Base-by-base conservation (phyloP, 1,140 invertebrate species). In the Octopus bimaculoides region DNA sequence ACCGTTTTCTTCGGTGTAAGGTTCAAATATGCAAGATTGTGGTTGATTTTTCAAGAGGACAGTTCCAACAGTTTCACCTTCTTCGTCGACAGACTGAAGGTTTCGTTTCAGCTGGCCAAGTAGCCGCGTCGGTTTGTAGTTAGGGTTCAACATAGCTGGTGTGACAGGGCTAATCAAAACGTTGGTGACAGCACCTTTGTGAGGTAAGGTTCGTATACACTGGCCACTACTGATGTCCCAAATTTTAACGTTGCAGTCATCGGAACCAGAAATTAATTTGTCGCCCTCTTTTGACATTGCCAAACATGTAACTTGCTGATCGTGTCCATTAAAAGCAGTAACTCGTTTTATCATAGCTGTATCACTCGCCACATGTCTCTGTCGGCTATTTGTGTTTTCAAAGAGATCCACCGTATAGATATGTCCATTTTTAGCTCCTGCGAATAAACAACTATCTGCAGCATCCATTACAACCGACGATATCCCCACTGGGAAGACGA, bases 151-250 rank as follows among this genome's bases (percentile, higher is more conserved):
- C 66, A 71, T 71, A 6, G 66, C 7, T 10, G 66, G 66, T 71
- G 66, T 14, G 8, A 12, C 6, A 20, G 17, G 17, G 26, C 5
- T 12, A 71, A 71, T 71, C 17, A 17, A 6, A 12, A 71, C 66
- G 14, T 71, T 71, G 6, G 66, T 71, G 26, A 71, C 66, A 17
- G 66, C 17, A n/a, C n/a, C 74, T 41, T 94, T 95, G 82, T 95
- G 93, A 41, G 90, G 88, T 52, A 97, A 90, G 12, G 91, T 93
- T 81, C 93, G 92, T 12, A 95, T 88, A 77, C 94, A 92, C 84
- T 96, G 94, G 73, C 92, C 89, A 86, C 94, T 96, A 54, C 86
- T 86, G 56, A 96, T 93, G 83, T 97, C 93, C 95, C 96, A 97
- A 52, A 96, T 84, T 82, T 93, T 92, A 2, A 96, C 93, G 79